Conservation (phyloP, 2,113 vertebrate genomes). For the Butastur rufipennis region DNA sequence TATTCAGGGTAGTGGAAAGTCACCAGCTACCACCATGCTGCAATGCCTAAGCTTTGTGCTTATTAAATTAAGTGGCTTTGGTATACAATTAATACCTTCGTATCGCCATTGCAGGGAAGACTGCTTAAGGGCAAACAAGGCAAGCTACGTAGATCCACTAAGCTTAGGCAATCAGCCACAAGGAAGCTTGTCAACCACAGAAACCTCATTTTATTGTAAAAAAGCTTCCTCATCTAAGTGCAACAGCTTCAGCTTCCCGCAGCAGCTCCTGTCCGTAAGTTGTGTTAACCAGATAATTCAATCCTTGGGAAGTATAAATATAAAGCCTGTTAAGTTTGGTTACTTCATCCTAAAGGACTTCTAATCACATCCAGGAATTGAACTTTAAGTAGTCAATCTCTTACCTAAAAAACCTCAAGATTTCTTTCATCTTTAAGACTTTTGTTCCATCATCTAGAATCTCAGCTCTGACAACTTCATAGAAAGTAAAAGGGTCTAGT, state of each 20-base stretch:
- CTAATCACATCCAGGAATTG: neutral
- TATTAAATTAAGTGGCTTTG: constrained; percentile 61
- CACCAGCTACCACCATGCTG: neutral
- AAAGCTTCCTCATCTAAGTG: constrained; percentile 27
- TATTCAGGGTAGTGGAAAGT: neutral
- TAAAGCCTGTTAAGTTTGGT: neutral
- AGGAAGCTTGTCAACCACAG: constrained; percentile 53
- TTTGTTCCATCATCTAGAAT: neutral
- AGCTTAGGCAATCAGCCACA: constrained; percentile 38
- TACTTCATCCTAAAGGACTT: neutral
- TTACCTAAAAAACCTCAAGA: neutral
- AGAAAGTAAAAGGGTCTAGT: neutral
- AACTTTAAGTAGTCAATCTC: neutral
- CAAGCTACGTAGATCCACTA: constrained; percentile 13
- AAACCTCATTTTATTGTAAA: constrained; percentile 48
- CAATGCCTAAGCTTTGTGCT: neutral
- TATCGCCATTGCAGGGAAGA: constrained; percentile 9
- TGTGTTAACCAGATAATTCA: neutral
- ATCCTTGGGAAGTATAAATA: neutral
- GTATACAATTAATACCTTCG: constrained; percentile 41
- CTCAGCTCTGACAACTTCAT: neutral
- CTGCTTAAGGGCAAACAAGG: constrained; percentile 41
- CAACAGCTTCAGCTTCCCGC: neutral
- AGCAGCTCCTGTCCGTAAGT: neutral
- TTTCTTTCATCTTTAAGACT: neutral